Percentiles rank a stretch among this genome's conserved stretches.
Conservation (phyloP, 2,113 vertebrate genomes). For the Ginglymostoma cirratum region DNA sequence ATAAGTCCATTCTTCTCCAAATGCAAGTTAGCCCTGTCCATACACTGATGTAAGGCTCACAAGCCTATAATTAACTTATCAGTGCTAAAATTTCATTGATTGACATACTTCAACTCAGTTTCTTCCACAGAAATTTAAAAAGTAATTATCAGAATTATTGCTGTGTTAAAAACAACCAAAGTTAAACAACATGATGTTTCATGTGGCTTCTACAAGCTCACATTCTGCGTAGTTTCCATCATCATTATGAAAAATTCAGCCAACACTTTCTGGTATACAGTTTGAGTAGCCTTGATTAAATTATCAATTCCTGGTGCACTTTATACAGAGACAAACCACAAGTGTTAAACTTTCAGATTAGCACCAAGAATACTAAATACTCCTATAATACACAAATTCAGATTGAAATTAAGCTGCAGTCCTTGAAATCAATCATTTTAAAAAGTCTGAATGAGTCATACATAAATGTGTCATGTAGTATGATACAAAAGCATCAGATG, state of each 20-base stretch:
- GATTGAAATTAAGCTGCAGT: neutral
- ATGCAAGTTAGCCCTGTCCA: too few relatives aligned
- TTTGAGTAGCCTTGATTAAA: neutral
- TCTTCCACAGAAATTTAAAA: neutral
- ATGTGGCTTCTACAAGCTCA: neutral
- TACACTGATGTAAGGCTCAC: too few relatives aligned
- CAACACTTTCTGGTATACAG: neutral
- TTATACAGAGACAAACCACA: neutral
- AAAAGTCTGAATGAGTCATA: neutral
- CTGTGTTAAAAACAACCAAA: neutral
- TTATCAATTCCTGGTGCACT: neutral
- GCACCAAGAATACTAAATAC: neutral
- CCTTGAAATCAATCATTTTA: neutral
- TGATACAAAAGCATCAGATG: neutral
- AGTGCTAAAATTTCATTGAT: neutral
- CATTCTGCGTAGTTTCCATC: neutral
- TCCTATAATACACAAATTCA: neutral
- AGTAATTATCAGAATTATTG: neutral
- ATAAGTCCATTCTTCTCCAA: too few relatives aligned
- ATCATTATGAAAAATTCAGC: neutral
- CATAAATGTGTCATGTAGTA: neutral
- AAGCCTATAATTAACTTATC: neutral
- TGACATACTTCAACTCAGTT: neutral
- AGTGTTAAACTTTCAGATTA: neutral
- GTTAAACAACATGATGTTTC: neutral